These are phyloP conservation scores for Siniperca knerii DNA, from an alignment of 2,113 vertebrate genomes.

Conservation along the genomic window DNA sequence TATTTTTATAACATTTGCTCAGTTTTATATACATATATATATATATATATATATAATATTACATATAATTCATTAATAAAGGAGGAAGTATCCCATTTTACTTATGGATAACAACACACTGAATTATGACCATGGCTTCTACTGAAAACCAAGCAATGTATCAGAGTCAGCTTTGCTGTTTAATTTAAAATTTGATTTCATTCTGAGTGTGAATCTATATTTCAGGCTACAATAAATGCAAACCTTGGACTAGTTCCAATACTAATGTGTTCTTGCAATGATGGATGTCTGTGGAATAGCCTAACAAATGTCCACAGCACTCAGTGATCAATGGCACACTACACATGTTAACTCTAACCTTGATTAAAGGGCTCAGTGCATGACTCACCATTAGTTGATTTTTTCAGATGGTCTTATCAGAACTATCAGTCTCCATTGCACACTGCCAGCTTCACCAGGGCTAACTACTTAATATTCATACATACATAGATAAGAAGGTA, in stretches of 20 bases:
- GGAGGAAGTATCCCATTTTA: not conserved
- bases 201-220: slow-evolving; percentile 53
- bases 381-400: slow-evolving; percentile 32
- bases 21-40: too few species aligned
- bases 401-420: slow-evolving; percentile 47
- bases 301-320: slow-evolving; percentile 26
- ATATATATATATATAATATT: too few species aligned
- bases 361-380: slow-evolving; percentile 45
- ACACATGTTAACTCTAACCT: slow-evolving; percentile 40
- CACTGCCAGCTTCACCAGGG: slow-evolving; percentile 26
- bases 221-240: slow-evolving; percentile 54
- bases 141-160: not conserved
- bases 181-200: slow-evolving; percentile 41
- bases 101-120: slow-evolving; percentile 22
- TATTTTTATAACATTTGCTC: too few species aligned
- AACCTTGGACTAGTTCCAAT: slow-evolving; percentile 68
- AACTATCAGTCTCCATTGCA: slow-evolving; percentile 50
- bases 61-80: not conserved
- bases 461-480: slow-evolving; percentile 61
- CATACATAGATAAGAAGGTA: slow-evolving; percentile 60
- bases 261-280: slow-evolving; percentile 63
- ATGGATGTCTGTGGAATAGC: slow-evolving; percentile 52
- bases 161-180: slow-evolving; percentile 23
- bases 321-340: slow-evolving; percentile 31
- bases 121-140: slow-evolving; percentile 9